Percentiles rank a stretch among this genome's conserved stretches.
phyloP scores from a whole-genome alignment of 2,888 invertebrate genomes.

The Eucriotettix oculatus region DNA sequence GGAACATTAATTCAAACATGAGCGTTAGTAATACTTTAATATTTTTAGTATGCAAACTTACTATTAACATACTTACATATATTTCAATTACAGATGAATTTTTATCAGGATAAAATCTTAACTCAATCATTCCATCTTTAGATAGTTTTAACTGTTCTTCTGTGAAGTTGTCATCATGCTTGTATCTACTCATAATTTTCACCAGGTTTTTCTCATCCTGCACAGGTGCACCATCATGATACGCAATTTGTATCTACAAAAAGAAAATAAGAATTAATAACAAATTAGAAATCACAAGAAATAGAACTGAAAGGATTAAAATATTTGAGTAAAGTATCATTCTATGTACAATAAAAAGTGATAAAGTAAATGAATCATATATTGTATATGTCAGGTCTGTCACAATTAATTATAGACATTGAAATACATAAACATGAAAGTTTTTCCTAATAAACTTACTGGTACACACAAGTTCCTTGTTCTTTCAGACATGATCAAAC shows the following conservation, averaged over 20 bases:
- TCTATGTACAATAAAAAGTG: no score
- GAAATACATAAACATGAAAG: no score
- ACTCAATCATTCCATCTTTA: constrained; percentile 42
- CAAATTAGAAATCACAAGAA: no score
- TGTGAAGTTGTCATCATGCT: constrained; percentile 34
- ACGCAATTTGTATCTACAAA: constrained; percentile 43
- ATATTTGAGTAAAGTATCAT: no score
- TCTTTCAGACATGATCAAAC: no score
- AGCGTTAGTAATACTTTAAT: not conserved
- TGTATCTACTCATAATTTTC: constrained; percentile 41
- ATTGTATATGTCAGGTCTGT: no score
- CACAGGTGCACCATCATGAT: constrained; percentile 52
- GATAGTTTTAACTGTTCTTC: constrained; percentile 37
- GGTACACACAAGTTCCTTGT: no score
- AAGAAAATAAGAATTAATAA: not conserved
- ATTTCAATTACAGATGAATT: constrained; percentile 3
- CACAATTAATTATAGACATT: no score
- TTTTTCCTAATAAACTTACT: no score
- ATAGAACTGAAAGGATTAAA: no score
- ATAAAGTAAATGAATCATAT: no score
- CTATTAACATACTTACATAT: not conserved
- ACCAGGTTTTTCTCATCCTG: constrained; percentile 39
- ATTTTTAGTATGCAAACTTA: constrained; percentile 3
- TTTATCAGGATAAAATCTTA: constrained; percentile 36
- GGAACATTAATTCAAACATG: constrained; percentile 14